phyloP scores from a whole-genome alignment of 1,140 invertebrate species.

The Calliopsis andreniformis region DNA sequence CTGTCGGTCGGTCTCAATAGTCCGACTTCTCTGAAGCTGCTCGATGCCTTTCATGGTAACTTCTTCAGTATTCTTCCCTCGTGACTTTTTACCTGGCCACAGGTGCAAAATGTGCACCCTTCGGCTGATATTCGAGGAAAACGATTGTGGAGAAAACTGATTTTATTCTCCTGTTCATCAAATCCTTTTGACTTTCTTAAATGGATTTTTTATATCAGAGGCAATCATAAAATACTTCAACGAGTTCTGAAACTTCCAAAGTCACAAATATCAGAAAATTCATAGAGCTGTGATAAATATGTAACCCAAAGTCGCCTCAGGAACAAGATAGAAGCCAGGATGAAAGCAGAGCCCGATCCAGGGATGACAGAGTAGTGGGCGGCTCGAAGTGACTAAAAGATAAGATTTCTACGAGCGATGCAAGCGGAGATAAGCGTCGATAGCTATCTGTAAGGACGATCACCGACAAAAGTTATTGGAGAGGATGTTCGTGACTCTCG shows the following conservation, averaged over 20 bases:
- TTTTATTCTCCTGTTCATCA: no score
- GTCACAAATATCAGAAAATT: no score
- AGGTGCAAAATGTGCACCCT: background rate
- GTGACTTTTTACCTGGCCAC: background rate
- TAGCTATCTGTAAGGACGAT: slow-evolving; percentile 58
- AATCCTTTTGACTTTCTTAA: no score
- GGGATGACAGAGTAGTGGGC: slow-evolving; percentile 53
- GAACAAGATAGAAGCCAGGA: slow-evolving; percentile 9
- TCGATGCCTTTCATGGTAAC: slow-evolving; percentile 10
- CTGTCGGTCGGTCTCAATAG: slow-evolving; percentile 40
- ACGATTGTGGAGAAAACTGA: background rate
- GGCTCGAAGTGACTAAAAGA: slow-evolving; percentile 49
- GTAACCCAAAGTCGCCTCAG: background rate
- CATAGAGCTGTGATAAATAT: slow-evolving; percentile 22
- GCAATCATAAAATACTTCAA: no score
- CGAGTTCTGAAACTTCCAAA: no score
- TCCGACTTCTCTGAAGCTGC: background rate
- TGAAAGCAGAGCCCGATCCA: slow-evolving; percentile 43
- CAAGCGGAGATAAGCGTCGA: slow-evolving; percentile 54
- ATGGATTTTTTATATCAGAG: no score
- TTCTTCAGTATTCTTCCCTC: slow-evolving; percentile 17
- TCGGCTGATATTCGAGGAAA: no score
- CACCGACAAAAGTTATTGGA: slow-evolving; percentile 60
- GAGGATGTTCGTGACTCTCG: slow-evolving; percentile 12
- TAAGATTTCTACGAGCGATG: slow-evolving; percentile 69